Evolutionary conservation across 2,113 vertebrate genomes (phyloP), one percentile per base, ranked within the genome.

Genomic region (Xenopus laevis): DNA sequence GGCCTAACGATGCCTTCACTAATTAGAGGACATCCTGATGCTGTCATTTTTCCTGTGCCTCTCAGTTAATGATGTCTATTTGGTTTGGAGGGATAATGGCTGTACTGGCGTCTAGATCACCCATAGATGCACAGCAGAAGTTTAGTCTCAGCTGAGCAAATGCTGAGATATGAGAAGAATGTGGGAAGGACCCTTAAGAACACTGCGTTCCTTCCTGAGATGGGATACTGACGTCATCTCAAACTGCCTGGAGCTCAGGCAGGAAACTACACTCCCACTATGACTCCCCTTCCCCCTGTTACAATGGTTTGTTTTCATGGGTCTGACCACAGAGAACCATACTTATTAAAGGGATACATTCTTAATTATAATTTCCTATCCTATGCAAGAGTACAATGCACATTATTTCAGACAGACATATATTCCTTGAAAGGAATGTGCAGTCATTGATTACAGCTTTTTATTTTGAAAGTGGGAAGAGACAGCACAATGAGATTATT

Each of bases 181-280:
- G 73, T 76, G 58, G 58, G 65, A 68, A 68, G 65, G 66, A 76
- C 46, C 52, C 66, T 76, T 62, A 62, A 63, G 73, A 76, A 76
- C 73, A 69, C 73, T 44, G 65, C 15, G 73, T 76, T 76, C 65
- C 60, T 76, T 76, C 73, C 73, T 69, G 66, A 69, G 23, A 76
- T 69, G 66, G 58, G 59, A 63, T 15, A 76, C 65, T 55, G 21
- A 76, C 73, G 73, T 76, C 73, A 76, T 63, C 23, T 10, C 47
- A 62, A 59, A 76, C 58, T 69, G 65, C 66, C 13, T 69, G n/a
- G 15, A 10, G 65, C 65, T 63, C 58, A 44, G 73, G 46, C 59
- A 76, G 73, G 73, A 76, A 76, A 67, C 53, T 44, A 67, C 40
- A 65, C 53, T 65, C 6, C 10, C 17, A 59, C 20, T 17, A 40